Evolutionary conservation across 2,113 vertebrate genomes (phyloP).

Genomic region (Corythornis vintsioides): DNA sequence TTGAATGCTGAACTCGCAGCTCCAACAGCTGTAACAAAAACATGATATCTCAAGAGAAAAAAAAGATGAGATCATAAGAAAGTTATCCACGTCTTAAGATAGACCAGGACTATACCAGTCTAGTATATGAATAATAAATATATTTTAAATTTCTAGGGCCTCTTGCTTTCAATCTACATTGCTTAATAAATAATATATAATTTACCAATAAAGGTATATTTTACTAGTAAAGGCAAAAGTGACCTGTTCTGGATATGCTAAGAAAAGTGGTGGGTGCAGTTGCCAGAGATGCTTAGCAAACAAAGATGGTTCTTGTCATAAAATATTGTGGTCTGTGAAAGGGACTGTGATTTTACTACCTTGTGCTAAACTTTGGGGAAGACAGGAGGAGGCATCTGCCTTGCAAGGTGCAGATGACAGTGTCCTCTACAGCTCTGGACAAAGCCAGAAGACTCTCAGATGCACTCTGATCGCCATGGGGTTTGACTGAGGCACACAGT

Average conservation of each 20-base stretch:
- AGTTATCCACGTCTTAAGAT: not conserved
- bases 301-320: not conserved
- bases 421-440: not conserved
- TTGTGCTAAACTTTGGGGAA: not conserved
- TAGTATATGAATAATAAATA: not conserved
- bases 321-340: rapidly evolving
- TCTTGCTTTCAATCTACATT: not conserved
- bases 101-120: not conserved
- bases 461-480: not conserved
- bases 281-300: not conserved
- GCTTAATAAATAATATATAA: not conserved
- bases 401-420: not conserved
- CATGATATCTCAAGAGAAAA: not conserved
- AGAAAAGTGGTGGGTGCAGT: not conserved
- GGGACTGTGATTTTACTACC: not conserved
- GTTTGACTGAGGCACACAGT: not conserved
- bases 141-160: not conserved
- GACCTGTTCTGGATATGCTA: not conserved
- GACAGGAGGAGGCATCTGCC: not conserved
- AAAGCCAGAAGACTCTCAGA: not conserved
- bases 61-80: not conserved
- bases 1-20: not conserved
- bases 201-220: not conserved
- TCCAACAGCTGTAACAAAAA: not conserved
- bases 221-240: not conserved